Evolutionary conservation across 2,113 vertebrate species (phyloP), one percentile per base, ranked within the genome.

Genomic region (Menidia beryllina): DNA sequence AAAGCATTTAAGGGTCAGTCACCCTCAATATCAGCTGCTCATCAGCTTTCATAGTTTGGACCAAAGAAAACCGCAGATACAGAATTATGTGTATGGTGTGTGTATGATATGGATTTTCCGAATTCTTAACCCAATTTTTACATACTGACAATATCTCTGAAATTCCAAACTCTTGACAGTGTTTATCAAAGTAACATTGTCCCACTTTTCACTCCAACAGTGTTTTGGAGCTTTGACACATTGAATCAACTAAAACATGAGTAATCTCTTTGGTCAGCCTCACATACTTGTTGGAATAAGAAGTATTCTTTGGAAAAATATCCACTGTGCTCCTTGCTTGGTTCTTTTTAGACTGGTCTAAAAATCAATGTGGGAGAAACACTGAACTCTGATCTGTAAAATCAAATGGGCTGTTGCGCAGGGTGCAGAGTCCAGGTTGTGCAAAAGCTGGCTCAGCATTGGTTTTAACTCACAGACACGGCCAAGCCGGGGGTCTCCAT

Each of bases 391-490:
- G 75, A 77, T 64, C 84, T 60, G 54, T 24, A n/a, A 12, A 70
- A 78, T 71, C 73, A 81, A 67, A 62, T 14, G 12, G 69, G 34
- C 74, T 58, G 61, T 81, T 90, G 82, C 39, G 62, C 79, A 17
- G 13, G 12, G 88, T 78, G 43, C 84, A 89, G 56, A 85, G 91
- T 90, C 74, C 82, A 60, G 54, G 26, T 91, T 93, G 87, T 82
- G 89, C 63, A 93, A 93, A 77, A 56, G 27, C 10, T 39, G 19
- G 10, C 69, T 61, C 41, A 56, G 60, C 14, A 47, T 51, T 60
- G 47, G 59, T 73, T 26, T 34, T 24, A 30, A 63, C 38, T 59
- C 26, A 55, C 30, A 73, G 49, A 75, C 63, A 36, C 45, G 66
- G 17, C 19, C 27, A 45, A 15, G 21, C 47, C 26, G 20, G 60